Percentiles rank a stretch among this genome's conserved stretches.
phyloP scores from a whole-genome alignment of 2,113 vertebrate genomes.

The Malurus alboscapulatus region DNA sequence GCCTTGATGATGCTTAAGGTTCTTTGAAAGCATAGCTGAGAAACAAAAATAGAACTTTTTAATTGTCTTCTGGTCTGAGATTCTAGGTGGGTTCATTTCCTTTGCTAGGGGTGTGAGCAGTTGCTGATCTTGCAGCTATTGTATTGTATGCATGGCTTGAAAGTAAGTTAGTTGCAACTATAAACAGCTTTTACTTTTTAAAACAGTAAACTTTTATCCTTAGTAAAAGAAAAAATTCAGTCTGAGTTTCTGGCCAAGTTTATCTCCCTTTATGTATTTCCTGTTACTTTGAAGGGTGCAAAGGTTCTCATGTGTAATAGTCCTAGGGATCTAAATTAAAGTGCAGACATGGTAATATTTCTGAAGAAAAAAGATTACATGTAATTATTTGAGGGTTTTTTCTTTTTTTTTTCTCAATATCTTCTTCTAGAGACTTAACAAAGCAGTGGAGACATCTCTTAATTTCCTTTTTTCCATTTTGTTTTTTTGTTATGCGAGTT shows the following conservation, averaged over 20 bases:
- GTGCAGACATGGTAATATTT: neutral
- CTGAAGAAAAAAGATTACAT: neutral
- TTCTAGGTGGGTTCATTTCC: constrained; percentile 37
- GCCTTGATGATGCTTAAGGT: neutral
- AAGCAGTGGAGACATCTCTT: neutral
- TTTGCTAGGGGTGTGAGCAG: constrained; percentile 4
- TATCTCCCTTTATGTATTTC: constrained; percentile 55
- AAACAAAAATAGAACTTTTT: neutral
- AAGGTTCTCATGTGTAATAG: neutral
- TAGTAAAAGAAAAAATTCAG: constrained; percentile 10
- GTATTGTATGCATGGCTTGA: neutral
- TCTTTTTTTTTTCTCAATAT: neutral
- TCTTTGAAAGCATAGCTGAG: constrained; percentile 42
- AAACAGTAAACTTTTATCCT: constrained; percentile 21
- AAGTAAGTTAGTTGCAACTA: neutral
- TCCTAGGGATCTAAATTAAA: neutral
- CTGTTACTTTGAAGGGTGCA: constrained; percentile 52
- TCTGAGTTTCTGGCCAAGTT: constrained; percentile 32
- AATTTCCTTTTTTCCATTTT: neutral
- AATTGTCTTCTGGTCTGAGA: constrained; percentile 2
- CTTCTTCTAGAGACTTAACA: neutral
- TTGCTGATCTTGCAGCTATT: constrained; percentile 3
- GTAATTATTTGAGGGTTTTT: neutral
- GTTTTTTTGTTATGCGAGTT: neutral
- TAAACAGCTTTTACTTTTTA: constrained; percentile 63